Evolutionary conservation across 2,113 vertebrate species (phyloP), one percentile per base, ranked within the genome.

Genomic region (Tachysurus fulvidraco): DNA sequence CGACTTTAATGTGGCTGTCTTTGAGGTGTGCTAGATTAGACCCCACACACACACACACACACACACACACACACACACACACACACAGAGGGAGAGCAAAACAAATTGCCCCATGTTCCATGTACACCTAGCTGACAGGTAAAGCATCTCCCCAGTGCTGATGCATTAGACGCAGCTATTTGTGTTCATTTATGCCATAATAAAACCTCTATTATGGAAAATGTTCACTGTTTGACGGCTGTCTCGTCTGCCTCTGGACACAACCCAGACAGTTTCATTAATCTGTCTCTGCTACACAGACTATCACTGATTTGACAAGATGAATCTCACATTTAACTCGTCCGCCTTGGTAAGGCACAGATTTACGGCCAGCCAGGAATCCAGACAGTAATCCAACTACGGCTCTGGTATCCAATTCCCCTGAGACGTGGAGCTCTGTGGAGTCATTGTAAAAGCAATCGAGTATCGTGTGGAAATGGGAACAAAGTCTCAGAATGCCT

Each of bases 181-280:
- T 88, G 60, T 88, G 86, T 90, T 88, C 76, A 86, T 90, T 88
- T 88, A 76, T 79, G 62, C 87, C 71, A 54, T 86, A 79, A 79
- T 83, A 81, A 86, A 86, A 84, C 28, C 76, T 84, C 62, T 65
- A 88, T 90, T 84, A 86, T 88, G 67, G 71, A 57, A 84, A 65
- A 86, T 44, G 81, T 89, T 67, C 81, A 41, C 81, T n/a, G n/a
- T 81, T 73, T 84, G 83, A 83, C 89, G 83, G 86, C 86, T 81
- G 84, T 83, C 83, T 79, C 2, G 41, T 67, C 64, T 84, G 59
- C 46, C 55, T 60, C 44, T 23, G 65, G 65, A 86, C 65, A 81
- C 74, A 46, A 83, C n/a, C 41, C 62, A 86, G 83, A 81, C 78
- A 83, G 80, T 28, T 86, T 86, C 84, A 88, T 89, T 88, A 88